Percentiles rank a stretch among this genome's conserved stretches.
Conservation (phyloP, 2,797 vertebrate genomes). For the Denticeps clupeoides region DNA sequence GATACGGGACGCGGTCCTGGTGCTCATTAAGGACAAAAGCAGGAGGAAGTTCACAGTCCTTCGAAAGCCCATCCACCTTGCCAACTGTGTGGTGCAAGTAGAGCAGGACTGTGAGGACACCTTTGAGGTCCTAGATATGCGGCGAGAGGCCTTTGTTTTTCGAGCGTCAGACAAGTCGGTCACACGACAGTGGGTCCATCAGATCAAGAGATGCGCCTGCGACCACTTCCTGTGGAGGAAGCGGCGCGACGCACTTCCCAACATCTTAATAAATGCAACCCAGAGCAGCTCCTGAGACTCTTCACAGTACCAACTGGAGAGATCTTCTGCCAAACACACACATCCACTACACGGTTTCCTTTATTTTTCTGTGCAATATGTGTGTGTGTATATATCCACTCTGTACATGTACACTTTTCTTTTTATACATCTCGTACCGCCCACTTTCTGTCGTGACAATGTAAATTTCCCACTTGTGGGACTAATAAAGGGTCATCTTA, state of each 20-base stretch:
- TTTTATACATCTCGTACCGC: constrained; percentile 5
- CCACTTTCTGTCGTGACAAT: constrained; percentile 46
- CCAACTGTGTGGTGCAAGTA: constrained; percentile 77
- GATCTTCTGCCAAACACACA: too few species aligned
- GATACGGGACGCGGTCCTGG: constrained; percentile 72
- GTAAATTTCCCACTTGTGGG: too few species aligned
- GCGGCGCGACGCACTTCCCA: constrained; percentile 78
- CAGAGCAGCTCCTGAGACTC: constrained; percentile 63
- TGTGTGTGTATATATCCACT: too few species aligned
- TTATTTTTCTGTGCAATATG: too few species aligned
- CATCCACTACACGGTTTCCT: too few species aligned
- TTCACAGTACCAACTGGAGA: constrained; percentile 6
- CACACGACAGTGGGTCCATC: constrained; percentile 85
- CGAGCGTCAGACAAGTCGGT: constrained; percentile 73
- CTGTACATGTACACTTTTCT: constrained; percentile 38
- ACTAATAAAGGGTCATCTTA: too few species aligned
- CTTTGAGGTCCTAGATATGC: constrained; percentile 83
- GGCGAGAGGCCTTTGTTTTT: constrained; percentile 79
- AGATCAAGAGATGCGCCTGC: constrained; percentile 69
- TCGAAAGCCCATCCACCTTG: constrained; percentile 76
- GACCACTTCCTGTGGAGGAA: constrained; percentile 82
- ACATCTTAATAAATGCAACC: constrained; percentile 87
- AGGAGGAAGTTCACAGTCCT: constrained; percentile 79
- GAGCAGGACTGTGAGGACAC: constrained; percentile 80
- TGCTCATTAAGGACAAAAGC: constrained; percentile 85